These are phyloP conservation scores for Sinohyriopsis cumingii DNA, from an alignment of 2,888 invertebrate species.

Conservation along the genomic window DNA sequence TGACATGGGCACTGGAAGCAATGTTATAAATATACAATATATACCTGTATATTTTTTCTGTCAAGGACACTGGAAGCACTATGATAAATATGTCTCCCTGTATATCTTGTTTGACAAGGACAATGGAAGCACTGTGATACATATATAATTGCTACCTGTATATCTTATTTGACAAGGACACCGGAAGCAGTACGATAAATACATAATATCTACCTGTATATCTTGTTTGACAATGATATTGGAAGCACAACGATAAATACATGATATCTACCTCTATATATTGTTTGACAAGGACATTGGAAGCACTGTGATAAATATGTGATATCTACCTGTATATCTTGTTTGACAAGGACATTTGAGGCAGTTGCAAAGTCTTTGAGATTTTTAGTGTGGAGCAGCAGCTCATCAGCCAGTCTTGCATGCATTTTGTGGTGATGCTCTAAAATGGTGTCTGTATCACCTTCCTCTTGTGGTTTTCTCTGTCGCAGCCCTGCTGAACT, in stretches of 20 bases:
- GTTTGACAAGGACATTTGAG: conserved; percentile 90
- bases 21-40: background rate
- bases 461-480: conserved; percentile 47
- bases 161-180: conserved; percentile 91
- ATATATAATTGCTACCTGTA: conserved; percentile 77
- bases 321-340: conserved; percentile 85
- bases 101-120: background rate
- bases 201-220: no score
- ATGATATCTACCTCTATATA: conserved; percentile 83
- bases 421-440: conserved; percentile 92
- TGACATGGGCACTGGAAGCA: background rate
- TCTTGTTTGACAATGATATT: background rate
- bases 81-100: no score
- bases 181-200: conserved; percentile 80
- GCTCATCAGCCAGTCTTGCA: conserved; percentile 93
- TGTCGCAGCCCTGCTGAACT: conserved; percentile 44
- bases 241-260: background rate
- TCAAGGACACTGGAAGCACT: conserved; percentile 91
- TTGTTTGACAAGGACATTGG: conserved; percentile 89
- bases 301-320: conserved; percentile 75
- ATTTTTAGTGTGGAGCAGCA: conserved; percentile 89
- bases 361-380: conserved; percentile 92
- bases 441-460: conserved; percentile 85
- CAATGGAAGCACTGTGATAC: background rate
- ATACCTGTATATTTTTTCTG: conserved; percentile 88